phyloP scores from a whole-genome alignment of 2,888 invertebrate genomes.

The Macrophya alboannulata region DNA sequence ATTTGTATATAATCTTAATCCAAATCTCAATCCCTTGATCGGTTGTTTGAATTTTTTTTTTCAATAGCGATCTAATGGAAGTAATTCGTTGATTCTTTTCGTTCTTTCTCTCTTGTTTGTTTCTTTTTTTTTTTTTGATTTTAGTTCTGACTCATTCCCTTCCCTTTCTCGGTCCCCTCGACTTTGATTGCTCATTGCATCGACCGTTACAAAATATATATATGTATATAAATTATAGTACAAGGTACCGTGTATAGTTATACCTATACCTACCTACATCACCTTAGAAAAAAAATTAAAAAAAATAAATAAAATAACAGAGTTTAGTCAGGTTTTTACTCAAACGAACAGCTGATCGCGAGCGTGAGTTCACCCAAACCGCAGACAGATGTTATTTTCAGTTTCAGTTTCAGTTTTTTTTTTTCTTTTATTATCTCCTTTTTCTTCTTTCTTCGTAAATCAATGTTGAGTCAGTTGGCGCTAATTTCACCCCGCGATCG shows the following conservation, averaged over 20 bases:
- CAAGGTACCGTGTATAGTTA: not conserved
- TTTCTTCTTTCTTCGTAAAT: not conserved
- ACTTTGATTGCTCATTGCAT: conserved; percentile 26
- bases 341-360: conserved; percentile 30
- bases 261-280: not conserved
- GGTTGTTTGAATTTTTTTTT: not conserved
- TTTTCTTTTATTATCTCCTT: not conserved
- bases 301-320: conserved; percentile 4
- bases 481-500: conserved; percentile 15
- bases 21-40: not conserved
- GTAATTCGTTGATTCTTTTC: not conserved
- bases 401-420: not conserved
- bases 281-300: too few species aligned
- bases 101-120: not conserved
- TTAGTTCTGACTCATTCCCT: conserved; percentile 1
- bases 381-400: conserved; percentile 28
- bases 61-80: not conserved
- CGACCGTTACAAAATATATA: conserved; percentile 9
- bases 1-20: not conserved
- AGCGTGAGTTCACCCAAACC: conserved; percentile 10
- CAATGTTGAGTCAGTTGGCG: conserved; percentile 1
- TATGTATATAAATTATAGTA: not conserved
- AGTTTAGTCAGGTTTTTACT: not conserved
- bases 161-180: not conserved
- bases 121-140: not conserved